Base-by-base conservation (phyloP, 1,140 invertebrate species). In the Lepidotrigona ventralis region DNA sequence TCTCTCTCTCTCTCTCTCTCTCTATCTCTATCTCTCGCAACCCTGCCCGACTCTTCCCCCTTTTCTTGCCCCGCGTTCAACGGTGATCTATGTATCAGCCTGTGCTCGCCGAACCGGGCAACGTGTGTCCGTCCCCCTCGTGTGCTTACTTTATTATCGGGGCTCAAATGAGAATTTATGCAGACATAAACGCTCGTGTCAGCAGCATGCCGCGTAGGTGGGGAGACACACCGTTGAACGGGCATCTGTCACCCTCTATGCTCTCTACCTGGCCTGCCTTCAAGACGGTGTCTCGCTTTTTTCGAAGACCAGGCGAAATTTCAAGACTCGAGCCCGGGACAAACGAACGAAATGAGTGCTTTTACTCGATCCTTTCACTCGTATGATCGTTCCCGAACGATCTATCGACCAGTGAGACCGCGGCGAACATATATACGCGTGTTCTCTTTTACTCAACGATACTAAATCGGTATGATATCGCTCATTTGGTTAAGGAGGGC, bases 131-230 rank as follows among this genome's bases (percentile, higher is more conserved):
- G 90, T 92, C 88, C 85, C 88, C 86, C 83, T 87, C 81, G 83
- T 77, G 81, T 91, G 90, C 88, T 93, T 92, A 92, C 92, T 93
- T 93, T 93, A 93, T 93, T 93, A 93, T 93, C 92, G 88, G 81
- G 81, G 66, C 90, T 93, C 89, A 93, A 93, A 93, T 93, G 92
- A 93, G 91, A 93, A 93, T 93, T 93, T 93, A 93, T 93, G 92
- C 88, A 88, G 90, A 92, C 92, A 91, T 92, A 93, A 93, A 92
- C 91, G 92, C 88, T 91, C 91, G 90, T 93, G 92, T 92, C 93
- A 92, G 91, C 87, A 88, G 79, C 85, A 79, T 64, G 69, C 66
- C 86, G 90, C 89, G 88, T 90, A 89, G 86, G 90, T 89, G 90
- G 88, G 89, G 86, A 86, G 90, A 91, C 84, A 86, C 87, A 86